Base-by-base conservation (phyloP, 2,797 vertebrate genomes). In the Galaxias olidus region DNA sequence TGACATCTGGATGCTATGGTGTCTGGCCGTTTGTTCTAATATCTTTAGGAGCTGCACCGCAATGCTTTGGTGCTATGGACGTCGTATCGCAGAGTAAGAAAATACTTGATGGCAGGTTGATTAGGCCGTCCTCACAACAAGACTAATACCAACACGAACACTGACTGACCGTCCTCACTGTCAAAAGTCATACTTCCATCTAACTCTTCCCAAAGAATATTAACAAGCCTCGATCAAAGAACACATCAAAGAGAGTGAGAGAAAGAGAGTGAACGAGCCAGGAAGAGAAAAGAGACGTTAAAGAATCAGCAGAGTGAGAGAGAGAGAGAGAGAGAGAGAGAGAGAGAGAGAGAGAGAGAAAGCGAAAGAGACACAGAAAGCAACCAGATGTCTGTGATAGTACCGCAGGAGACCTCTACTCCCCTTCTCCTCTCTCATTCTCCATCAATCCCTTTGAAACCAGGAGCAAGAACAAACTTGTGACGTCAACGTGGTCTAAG, bases 181-280 rank as follows among this genome's bases (percentile, higher is more conserved):
- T 74, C 72, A 73, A 51, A 72, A 71, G 68, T 52, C 73, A 78
- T 15, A 62, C 52, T 68, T 64, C 12, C 0, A 77, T 73, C 59
- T 30, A 50, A 20, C 19, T 18, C 71, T 69, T 80, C 47, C 66
- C 69, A 44, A 59, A 51, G 10, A 73, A 74, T 41, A 62, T 73
- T 74, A 83, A 68, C 43, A 9, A 73, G 62, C 42, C 8, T 69
- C 66, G 75, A 78, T 68, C 79, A 73, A 75, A 70, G 12, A 63
- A 63, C 69, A 58, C 59, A 75, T 73, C 69, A 47, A 14, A 47
- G 45, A 47, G 45, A 47, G 45, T 3, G 45, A 47, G 3, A 47
- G 45, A 9, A 8, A 47, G 8, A 47, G 45, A 47, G 45, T 3
- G 45, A 47, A 14, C 3, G 45, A 47, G 45, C 3, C 3, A 47